Evolutionary conservation across 2,113 vertebrate genomes (phyloP).

Genomic region (Cranoglanis bouderius): DNA sequence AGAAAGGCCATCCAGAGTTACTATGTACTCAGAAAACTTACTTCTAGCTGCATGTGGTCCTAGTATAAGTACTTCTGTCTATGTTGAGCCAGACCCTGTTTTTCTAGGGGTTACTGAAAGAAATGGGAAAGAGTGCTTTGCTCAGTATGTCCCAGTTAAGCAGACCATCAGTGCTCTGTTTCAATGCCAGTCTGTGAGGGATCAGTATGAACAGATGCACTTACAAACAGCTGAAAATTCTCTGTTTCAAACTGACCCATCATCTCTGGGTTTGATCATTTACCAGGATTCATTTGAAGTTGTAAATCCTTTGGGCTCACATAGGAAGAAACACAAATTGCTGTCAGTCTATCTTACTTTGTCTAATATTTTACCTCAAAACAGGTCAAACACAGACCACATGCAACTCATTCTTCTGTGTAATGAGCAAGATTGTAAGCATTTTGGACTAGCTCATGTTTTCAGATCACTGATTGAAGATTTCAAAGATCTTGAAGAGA

Average conservation of each 20-base stretch:
- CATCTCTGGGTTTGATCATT: no score
- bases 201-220: neutral
- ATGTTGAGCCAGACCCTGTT: neutral
- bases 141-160: constrained; percentile 18
- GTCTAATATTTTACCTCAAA: no score
- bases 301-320: no score
- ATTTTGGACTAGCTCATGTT: neutral
- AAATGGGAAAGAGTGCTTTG: constrained; percentile 19
- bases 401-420: neutral
- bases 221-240: constrained; percentile 36
- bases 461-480: neutral
- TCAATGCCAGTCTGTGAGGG: neutral
- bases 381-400: no score
- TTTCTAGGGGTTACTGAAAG: neutral
- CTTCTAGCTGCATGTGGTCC: no score
- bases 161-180: constrained; percentile 10
- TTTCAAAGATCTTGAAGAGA: neutral
- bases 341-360: no score
- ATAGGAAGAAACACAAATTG: no score
- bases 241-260: constrained; percentile 3
- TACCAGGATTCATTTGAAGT: no score
- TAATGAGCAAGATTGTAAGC: neutral
- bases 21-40: no score
- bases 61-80: no score
- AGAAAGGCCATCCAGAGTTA: no score